Percentiles rank a stretch among this genome's conserved stretches.
phyloP scores from a whole-genome alignment of 1,140 invertebrate genomes.

The Pseudomyrmex gracilis region DNA sequence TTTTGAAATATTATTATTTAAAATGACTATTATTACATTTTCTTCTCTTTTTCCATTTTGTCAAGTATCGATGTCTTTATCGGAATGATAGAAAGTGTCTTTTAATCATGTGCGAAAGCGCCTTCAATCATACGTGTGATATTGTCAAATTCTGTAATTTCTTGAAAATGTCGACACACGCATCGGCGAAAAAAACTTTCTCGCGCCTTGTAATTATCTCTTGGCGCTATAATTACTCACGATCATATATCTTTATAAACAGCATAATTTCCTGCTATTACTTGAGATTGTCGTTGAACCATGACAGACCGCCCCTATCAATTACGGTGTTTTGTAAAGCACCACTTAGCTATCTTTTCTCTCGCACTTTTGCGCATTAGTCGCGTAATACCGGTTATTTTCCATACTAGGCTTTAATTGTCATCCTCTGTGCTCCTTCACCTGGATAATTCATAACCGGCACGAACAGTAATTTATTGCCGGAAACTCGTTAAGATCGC shows the following conservation, averaged over 20 bases:
- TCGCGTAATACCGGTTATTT: slow-evolving; percentile 53
- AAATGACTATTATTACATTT: slow-evolving; percentile 6
- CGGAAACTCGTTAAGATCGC: slow-evolving; percentile 58
- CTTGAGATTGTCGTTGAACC: slow-evolving; percentile 19
- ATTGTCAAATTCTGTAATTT: background rate
- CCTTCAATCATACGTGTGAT: background rate
- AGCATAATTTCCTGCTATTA: slow-evolving; percentile 37
- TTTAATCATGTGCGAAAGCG: too few species aligned
- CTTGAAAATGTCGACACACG: background rate
- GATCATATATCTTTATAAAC: background rate
- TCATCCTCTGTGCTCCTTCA: slow-evolving; percentile 40
- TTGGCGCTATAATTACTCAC: background rate
- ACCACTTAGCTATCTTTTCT: slow-evolving; percentile 25
- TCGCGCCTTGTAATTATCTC: background rate
- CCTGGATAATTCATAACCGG: slow-evolving; percentile 45
- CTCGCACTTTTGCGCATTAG: slow-evolving; percentile 44
- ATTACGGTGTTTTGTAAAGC: slow-evolving; percentile 35
- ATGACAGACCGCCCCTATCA: background rate
- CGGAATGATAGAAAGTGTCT: background rate
- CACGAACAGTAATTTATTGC: slow-evolving; percentile 57
- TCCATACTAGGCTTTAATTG: slow-evolving; percentile 52
- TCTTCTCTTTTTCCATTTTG: background rate
- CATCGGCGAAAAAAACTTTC: background rate
- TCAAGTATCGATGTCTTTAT: background rate
- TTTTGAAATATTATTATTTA: too few species aligned